Evolutionary conservation across 2,888 invertebrate species (phyloP), one percentile per base, ranked within the genome.

Genomic region (Meiosimyza decipiens): DNA sequence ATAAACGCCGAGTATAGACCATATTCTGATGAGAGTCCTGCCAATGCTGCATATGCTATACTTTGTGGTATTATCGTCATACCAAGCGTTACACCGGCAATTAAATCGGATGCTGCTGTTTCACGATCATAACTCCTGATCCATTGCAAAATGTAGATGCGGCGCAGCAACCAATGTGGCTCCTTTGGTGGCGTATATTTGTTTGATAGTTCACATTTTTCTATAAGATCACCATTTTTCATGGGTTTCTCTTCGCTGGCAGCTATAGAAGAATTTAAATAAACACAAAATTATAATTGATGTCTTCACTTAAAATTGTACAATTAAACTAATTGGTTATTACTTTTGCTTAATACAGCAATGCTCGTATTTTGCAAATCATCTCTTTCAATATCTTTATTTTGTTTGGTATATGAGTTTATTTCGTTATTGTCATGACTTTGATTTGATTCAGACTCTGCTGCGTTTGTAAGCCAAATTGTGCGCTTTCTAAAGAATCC

Each of bases 41-140:
- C 97, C 63, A 97, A 89, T 65, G 93, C 72, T 0, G 97, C 96
- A 86, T 97, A 96, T 15, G 97, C 97, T 80, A 97, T 93, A 80
- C 95, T 95, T 88, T 97, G 97, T 6, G 97, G 97, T 80, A 97
- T 95, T 83, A 97, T 92, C 6, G 96, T 97, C 69, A 97, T 88
- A 0, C 96, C 97, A 12, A 97, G 90, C 2, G 97, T 96, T 64
- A 96, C 84, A 52, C 97, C 97, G 15, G 97, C 96, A 78, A 97
- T 93, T 69, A 94, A 82, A 88, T 98, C 97, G 5, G 94, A 92
- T 71, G 93, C 85, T 0, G 93, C 91, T 76, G 91, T 89, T 75
- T 90, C 88, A 78, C 91, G 90, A 71, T 90, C 90, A 87, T 96
- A 96, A 70, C 86, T 87, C 28, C 91, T 90, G 75, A 93, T 88